A percentile compares a stretch with the other conserved stretches of the same genome.
Conservation (phyloP, 2,888 invertebrate genomes). For the Amiota mariae region DNA sequence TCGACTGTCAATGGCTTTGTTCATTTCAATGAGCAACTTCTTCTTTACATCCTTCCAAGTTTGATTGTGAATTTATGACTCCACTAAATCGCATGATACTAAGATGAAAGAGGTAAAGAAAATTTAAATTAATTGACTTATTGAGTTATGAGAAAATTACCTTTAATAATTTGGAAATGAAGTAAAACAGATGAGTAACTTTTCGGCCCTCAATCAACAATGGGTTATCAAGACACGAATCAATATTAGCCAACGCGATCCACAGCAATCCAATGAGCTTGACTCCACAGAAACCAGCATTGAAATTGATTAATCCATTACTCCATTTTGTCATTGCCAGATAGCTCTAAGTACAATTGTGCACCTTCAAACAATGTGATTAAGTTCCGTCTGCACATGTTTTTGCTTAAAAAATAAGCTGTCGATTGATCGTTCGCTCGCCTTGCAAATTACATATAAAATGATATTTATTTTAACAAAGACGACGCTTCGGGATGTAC, state of each 20-base stretch:
- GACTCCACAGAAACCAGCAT: constrained; percentile 86
- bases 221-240: constrained; percentile 96
- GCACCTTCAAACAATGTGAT: constrained; percentile 92
- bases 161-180: no score
- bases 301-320: constrained; percentile 87
- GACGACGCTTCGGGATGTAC: no score
- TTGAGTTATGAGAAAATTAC: constrained; percentile 94
- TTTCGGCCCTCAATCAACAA: constrained; percentile 92
- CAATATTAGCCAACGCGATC: constrained; percentile 92
- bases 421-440: no score
- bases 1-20: no score
- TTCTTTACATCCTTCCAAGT: no score
- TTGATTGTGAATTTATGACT: no score
- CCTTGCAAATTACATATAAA: no score
- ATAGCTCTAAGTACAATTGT: constrained; percentile 90
- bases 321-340: constrained; percentile 84
- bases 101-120: constrained; percentile 81
- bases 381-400: constrained; percentile 91
- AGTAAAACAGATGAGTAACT: no score
- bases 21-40: no score
- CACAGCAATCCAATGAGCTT: constrained; percentile 89
- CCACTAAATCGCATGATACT: no score
- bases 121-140: constrained; percentile 87
- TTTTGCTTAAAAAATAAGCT: constrained; percentile 82
- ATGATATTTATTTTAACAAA: no score